Evolutionary conservation across 2,797 vertebrate species (phyloP).

Genomic region (Brotula barbata): DNA sequence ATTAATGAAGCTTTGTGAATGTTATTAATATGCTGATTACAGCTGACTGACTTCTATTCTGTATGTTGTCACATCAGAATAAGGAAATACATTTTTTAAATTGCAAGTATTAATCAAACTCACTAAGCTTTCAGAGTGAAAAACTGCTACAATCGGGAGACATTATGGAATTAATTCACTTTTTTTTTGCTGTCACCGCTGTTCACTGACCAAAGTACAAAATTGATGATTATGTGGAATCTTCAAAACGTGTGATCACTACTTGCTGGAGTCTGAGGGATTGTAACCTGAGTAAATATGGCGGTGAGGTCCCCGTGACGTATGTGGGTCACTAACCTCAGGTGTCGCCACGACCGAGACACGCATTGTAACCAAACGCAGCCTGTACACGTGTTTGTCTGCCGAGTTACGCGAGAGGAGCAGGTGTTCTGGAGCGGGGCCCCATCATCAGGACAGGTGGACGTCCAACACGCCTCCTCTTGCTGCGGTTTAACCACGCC

Average conservation of each 20-base stretch:
- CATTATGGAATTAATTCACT: no score
- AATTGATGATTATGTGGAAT: neutral
- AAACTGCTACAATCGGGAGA: no score
- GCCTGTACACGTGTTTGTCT: constrained; percentile 1
- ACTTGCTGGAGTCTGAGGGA: neutral
- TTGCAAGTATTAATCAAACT: no score
- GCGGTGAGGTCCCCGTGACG: constrained; percentile 14
- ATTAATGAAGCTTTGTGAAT: no score
- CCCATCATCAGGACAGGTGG: constrained; percentile 33
- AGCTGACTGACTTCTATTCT: no score
- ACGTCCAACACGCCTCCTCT: constrained; percentile 35
- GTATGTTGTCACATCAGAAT: no score
- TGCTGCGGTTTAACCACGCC: constrained; percentile 32
- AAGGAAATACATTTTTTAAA: no score
- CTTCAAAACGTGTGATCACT: neutral
- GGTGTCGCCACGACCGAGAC: constrained; percentile 5
- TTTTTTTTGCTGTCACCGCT: no score
- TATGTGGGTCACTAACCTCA: constrained; percentile 26
- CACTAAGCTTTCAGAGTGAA: no score
- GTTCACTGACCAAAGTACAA: no score
- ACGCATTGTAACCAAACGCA: constrained; percentile 13
- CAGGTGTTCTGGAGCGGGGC: constrained; percentile 32
- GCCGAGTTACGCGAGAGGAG: neutral
- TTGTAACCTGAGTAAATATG: constrained; percentile 3
- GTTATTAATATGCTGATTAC: no score